Evolutionary conservation across 2,797 vertebrate genomes (phyloP).

Genomic region (Pipistrellus pipistrellus): DNA sequence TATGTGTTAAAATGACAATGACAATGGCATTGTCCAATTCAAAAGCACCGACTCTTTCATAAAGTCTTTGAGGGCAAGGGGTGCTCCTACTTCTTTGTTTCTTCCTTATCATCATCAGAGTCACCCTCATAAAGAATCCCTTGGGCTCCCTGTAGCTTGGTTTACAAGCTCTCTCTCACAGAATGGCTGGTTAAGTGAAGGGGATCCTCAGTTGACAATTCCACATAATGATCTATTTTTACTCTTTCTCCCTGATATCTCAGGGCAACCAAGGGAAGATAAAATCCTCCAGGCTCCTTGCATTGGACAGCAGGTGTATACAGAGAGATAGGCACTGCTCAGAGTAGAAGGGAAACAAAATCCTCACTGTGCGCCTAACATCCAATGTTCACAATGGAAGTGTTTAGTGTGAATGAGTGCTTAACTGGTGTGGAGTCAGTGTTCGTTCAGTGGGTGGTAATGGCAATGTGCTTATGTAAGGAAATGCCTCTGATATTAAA

Average conservation of each 20-base stretch:
- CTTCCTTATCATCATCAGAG: neutral
- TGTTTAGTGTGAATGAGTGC: neutral
- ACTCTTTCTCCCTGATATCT: neutral
- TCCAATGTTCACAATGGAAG: neutral
- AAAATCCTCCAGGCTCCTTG: neutral
- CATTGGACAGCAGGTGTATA: neutral
- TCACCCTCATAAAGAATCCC: neutral
- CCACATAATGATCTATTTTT: constrained; percentile 5
- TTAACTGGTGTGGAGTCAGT: neutral
- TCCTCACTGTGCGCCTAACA: neutral
- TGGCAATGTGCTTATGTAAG: too few species aligned
- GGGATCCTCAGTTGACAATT: neutral
- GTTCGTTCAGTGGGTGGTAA: neutral
- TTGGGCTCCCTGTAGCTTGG: neutral
- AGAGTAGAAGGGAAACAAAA: neutral
- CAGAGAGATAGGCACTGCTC: neutral
- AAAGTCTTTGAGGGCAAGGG: neutral
- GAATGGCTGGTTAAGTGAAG: neutral
- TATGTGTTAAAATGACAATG: neutral
- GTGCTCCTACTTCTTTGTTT: neutral
- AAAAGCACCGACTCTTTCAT: neutral
- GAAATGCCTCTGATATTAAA: neutral
- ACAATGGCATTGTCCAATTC: neutral
- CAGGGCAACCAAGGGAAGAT: neutral
- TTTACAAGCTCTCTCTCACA: constrained; percentile 3